These are phyloP conservation scores for Sebastes itinus DNA, from an alignment of 2,797 vertebrate species.

Conservation along the genomic window DNA sequence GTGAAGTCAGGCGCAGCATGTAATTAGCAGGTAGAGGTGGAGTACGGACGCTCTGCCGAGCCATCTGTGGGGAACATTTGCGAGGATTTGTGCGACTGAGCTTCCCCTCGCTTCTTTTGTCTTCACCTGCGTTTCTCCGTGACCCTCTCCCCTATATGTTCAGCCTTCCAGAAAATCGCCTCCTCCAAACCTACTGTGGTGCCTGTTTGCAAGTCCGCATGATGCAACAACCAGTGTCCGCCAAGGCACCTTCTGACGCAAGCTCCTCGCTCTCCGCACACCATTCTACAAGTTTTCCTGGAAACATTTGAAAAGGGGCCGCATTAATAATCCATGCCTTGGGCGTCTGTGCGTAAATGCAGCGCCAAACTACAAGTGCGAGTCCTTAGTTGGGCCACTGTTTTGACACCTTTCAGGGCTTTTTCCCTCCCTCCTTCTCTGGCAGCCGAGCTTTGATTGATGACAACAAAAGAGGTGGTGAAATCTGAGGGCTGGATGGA, in stretches of 20 bases:
- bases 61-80: conserved; percentile 56
- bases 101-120: conserved; percentile 27
- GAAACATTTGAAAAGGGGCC: conserved; percentile 60
- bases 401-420: conserved; percentile 71
- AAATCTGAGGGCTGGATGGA: conserved; percentile 77
- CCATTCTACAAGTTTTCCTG: conserved; percentile 55
- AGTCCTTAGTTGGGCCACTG: conserved; percentile 57
- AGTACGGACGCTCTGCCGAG: conserved; percentile 14
- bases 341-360: conserved; percentile 55
- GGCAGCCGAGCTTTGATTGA: conserved; percentile 73
- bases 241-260: conserved; percentile 48
- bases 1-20: conserved; percentile 49
- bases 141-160: conserved; percentile 31
- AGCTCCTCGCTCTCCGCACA: conserved; percentile 49
- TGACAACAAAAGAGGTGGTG: conserved; percentile 75
- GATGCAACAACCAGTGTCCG: conserved; percentile 55
- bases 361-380: conserved; percentile 41
- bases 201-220: conserved; percentile 42
- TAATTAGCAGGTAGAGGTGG: conserved; percentile 65
- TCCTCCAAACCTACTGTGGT: conserved; percentile 26
- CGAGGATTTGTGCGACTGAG: conserved; percentile 31
- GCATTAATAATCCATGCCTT: conserved; percentile 75
- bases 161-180: conserved; percentile 37
- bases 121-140: conserved; percentile 33
- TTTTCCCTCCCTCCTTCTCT: conserved; percentile 33